Evolutionary conservation across 1,140 invertebrate genomes (phyloP).

Genomic region (Propsilocerus akamusi): DNA sequence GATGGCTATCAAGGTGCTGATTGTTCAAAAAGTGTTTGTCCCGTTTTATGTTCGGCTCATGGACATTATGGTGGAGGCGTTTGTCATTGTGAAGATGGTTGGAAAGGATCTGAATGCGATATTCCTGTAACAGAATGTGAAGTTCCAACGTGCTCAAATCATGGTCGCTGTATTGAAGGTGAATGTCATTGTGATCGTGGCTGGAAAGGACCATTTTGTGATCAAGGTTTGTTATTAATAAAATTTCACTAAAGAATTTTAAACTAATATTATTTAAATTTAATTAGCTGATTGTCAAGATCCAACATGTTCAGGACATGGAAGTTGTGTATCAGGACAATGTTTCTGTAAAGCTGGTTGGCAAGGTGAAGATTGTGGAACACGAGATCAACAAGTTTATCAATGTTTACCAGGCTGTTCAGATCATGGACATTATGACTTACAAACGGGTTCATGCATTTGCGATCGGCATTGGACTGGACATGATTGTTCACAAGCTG

Average conservation of each 20-base stretch:
- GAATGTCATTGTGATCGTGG: conserved; percentile 76
- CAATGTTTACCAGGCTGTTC: conserved; percentile 79
- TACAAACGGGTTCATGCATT: conserved; percentile 67
- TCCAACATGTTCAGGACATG: conserved; percentile 76
- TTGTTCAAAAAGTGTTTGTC: conserved; percentile 95
- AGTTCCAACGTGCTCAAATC: conserved; percentile 77
- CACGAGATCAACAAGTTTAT: conserved; percentile 73
- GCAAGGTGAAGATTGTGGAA: conserved; percentile 77
- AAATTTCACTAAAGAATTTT: conserved; percentile 10
- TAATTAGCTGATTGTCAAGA: conserved; percentile 62
- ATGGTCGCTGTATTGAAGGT: conserved; percentile 76
- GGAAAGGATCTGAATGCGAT: conserved; percentile 93
- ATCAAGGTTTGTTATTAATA: conserved; percentile 37
- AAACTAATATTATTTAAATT: conserved; percentile 4
- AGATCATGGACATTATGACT: conserved; percentile 74
- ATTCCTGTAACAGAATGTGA: conserved; percentile 80
- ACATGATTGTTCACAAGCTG: conserved; percentile 74
- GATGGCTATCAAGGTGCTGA: conserved; percentile 82
- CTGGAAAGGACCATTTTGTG: conserved; percentile 73
- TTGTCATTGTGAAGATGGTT: conserved; percentile 91
- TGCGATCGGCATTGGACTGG: conserved; percentile 82
- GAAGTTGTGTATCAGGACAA: conserved; percentile 77
- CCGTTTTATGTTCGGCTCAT: conserved; percentile 88
- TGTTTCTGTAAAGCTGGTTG: conserved; percentile 92
- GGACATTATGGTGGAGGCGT: conserved; percentile 88